Conservation (phyloP, 30 jellyfish, hydroid and myxozoan species). For the Pseudorhiza aurosa region DNA sequence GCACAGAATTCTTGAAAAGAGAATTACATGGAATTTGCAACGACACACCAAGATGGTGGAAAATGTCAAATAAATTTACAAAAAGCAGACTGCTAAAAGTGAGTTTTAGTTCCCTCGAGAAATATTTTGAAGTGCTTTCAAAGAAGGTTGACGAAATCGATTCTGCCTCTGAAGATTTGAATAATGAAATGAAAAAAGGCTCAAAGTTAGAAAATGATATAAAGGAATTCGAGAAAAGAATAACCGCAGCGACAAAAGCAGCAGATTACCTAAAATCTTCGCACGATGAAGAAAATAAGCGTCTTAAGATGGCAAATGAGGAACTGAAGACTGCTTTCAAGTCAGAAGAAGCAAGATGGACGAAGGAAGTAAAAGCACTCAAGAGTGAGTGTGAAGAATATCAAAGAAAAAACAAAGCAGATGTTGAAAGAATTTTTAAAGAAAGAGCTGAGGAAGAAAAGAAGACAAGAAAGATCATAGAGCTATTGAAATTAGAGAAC, state of each 20-base stretch:
- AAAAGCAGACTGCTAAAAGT: neutral
- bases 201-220: neutral
- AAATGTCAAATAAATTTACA: neutral
- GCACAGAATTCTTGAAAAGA: too few relatives aligned
- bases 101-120: neutral
- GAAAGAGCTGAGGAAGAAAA: neutral
- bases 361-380: neutral
- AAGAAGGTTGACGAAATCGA: neutral
- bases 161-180: neutral
- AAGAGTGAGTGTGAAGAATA: neutral
- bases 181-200: neutral
- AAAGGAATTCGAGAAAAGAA: neutral
- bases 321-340: neutral
- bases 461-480: too few relatives aligned
- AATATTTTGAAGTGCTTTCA: neutral
- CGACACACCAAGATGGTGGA: slow-evolving; percentile 16
- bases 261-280: neutral
- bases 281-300: neutral
- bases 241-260: neutral
- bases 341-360: neutral
- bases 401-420: neutral
- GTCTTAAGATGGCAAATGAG: neutral
- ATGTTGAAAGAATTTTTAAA: neutral
- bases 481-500: too few relatives aligned
- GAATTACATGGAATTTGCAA: neutral